Evolutionary conservation across 2,888 invertebrate genomes (phyloP), one percentile per base, ranked within the genome.

Genomic region (Campoletis raptor): DNA sequence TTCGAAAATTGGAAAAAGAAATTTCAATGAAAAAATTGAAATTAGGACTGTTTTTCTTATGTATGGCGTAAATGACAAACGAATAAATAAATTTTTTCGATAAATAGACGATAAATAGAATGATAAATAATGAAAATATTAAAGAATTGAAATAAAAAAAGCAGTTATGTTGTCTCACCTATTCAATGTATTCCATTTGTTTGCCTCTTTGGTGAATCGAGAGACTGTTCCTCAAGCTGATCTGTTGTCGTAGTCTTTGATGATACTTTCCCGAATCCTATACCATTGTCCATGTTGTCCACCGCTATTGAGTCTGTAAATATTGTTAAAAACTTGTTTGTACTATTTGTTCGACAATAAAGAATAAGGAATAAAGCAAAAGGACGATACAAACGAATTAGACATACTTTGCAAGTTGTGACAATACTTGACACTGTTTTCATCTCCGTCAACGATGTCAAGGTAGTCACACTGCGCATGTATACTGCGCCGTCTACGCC

Each of bases 341-440:
- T 86, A 83, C 15, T 15, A 61, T 61, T 30, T 1, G 2, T 30
- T 24, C 2, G 6, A 61, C 54, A 40, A 37, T 67, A n/a, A 67
- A 61, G 54, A 40, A 37, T 67, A n/a, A 67, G 18, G 24, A 40
- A 24, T n/a, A 18, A 21, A 40, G 57, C 7, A 9, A 24, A 18
- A 48, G 21, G 18, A 61, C n/a, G 37, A 21, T 76, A 69, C 10
- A 36, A 84, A 40, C 36, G 64, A 18, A 21, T 90, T 74, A 89
- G 72, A 91, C 91, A 88, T 91, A 95, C 95, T 95, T 89, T 96
- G 95, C 90, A 96, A 94, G 91, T 95, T 95, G 91, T 95, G 95
- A 93, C 97, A 97, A 94, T 97, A 98, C 94, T 97, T 97, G 95
- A n/a, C n/a, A n/a, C n/a, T n/a, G n/a, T n/a, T n/a, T n/a, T n/a